Evolutionary conservation across 2,888 invertebrate genomes (phyloP).

Genomic region (Noctua janthina): DNA sequence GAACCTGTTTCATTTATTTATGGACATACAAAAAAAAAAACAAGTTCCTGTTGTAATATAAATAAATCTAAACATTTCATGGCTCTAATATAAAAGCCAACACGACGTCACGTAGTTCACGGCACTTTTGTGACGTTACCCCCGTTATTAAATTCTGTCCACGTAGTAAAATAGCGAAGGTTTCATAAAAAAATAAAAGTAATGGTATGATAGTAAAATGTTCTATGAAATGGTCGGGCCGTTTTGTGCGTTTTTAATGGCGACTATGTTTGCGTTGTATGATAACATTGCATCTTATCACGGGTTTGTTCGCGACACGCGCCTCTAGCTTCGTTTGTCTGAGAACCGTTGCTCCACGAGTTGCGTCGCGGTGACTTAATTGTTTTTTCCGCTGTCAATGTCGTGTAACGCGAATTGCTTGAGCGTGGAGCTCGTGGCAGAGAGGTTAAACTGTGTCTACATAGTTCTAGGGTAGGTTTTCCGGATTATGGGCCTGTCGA

Average conservation of each 20-base stretch:
- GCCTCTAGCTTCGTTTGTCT: neutral
- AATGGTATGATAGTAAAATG: slow-evolving; percentile 55
- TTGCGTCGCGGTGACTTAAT: neutral
- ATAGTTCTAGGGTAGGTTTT: too few relatives aligned
- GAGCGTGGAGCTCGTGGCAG: too few relatives aligned
- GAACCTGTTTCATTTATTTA: too few relatives aligned
- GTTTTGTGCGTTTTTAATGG: slow-evolving; percentile 47
- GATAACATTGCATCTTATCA: slow-evolving; percentile 7
- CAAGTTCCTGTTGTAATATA: neutral
- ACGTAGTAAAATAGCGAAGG: slow-evolving; percentile 55
- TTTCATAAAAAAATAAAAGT: slow-evolving; percentile 65
- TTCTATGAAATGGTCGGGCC: slow-evolving; percentile 42
- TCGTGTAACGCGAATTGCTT: neutral
- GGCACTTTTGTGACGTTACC: slow-evolving; percentile 55
- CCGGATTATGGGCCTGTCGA: too few relatives aligned
- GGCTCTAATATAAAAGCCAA: slow-evolving; percentile 41
- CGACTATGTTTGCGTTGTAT: slow-evolving; percentile 23
- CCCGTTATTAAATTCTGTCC: slow-evolving; percentile 61
- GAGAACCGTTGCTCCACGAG: neutral
- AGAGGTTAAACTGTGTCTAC: too few relatives aligned
- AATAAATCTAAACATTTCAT: slow-evolving; percentile 48
- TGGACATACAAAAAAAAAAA: too few relatives aligned
- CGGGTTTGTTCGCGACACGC: neutral
- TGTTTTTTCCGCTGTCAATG: neutral
- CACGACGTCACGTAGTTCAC: slow-evolving; percentile 56